Conservation (phyloP, 2,113 vertebrate genomes). For the Capra hircus region DNA sequence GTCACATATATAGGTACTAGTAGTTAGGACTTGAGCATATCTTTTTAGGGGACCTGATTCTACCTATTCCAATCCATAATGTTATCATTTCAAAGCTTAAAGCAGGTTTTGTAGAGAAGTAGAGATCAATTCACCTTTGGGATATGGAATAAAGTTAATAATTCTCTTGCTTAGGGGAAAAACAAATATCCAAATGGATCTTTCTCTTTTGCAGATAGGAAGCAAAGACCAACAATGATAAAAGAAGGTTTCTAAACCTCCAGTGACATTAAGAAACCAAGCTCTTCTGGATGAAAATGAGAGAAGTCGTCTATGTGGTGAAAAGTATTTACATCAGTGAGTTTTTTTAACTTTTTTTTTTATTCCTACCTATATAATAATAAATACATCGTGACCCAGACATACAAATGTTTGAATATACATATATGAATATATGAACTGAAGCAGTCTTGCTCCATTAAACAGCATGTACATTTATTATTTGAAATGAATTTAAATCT, state of each 20-base stretch:
- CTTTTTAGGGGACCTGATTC: background rate
- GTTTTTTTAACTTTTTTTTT: background rate
- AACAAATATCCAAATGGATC: background rate
- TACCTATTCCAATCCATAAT: background rate
- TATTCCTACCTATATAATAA: background rate
- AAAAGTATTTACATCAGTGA: background rate
- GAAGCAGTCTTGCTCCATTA: background rate
- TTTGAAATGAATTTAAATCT: slow-evolving; percentile 29
- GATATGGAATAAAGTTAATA: background rate
- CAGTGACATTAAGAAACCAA: background rate
- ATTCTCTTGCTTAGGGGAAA: background rate
- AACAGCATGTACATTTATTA: background rate
- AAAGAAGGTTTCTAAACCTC: background rate
- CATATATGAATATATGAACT: background rate
- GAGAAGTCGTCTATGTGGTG: background rate
- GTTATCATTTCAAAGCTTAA: slow-evolving; percentile 23
- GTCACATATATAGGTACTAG: background rate
- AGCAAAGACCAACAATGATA: background rate
- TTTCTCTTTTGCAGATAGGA: background rate
- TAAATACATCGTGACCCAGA: background rate
- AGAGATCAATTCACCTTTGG: background rate
- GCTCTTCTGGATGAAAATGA: background rate
- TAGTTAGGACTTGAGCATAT: background rate
- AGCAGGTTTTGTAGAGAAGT: background rate
- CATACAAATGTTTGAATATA: background rate